These are phyloP conservation scores for Terebella lapidaria DNA, from an alignment of 2,888 invertebrate species.

Conservation along the genomic window DNA sequence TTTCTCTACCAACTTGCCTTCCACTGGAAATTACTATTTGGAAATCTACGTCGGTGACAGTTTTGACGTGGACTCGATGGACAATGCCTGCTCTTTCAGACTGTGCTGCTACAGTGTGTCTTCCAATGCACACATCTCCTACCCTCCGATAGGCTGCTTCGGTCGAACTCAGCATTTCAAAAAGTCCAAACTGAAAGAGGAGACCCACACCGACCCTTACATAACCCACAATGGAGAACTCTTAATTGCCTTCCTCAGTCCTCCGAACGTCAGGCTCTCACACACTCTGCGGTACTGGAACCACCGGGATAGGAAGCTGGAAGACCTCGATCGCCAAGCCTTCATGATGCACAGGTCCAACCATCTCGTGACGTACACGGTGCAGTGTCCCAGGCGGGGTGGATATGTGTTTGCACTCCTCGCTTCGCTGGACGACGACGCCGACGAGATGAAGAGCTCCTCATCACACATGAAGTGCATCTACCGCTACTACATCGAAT, in stretches of 20 bases:
- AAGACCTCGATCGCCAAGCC: conserved; percentile 16
- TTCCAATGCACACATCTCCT: conserved; percentile 12
- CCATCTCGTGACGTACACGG: conserved; percentile 9
- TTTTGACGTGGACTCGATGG: conserved; percentile 44
- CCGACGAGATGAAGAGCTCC: no score
- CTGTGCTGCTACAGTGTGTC: conserved; percentile 23
- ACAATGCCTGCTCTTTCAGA: conserved; percentile 47
- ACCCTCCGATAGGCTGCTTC: conserved; percentile 18
- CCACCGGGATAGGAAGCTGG: conserved; percentile 4
- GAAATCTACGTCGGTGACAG: conserved; percentile 50
- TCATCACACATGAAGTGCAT: conserved; percentile 8
- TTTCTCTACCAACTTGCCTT: conserved; percentile 51
- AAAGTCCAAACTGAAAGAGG: conserved; percentile 15
- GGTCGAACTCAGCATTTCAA: conserved; percentile 19
- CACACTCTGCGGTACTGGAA: conserved; percentile 15
- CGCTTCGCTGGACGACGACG: conserved; percentile 6
- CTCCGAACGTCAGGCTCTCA: conserved; percentile 9
- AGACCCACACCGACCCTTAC: conserved; percentile 18
- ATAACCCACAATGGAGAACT: conserved; percentile 9
- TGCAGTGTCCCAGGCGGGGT: conserved; percentile 21
- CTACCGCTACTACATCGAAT: conserved; percentile 21
- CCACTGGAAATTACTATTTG: conserved; percentile 52
- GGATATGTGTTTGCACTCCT: conserved; percentile 20
- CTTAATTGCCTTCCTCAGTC: conserved; percentile 4
- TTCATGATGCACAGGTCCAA: conserved; percentile 14